phyloP scores from a whole-genome alignment of 2,888 invertebrate genomes.

The Eledone cirrhosa region DNA sequence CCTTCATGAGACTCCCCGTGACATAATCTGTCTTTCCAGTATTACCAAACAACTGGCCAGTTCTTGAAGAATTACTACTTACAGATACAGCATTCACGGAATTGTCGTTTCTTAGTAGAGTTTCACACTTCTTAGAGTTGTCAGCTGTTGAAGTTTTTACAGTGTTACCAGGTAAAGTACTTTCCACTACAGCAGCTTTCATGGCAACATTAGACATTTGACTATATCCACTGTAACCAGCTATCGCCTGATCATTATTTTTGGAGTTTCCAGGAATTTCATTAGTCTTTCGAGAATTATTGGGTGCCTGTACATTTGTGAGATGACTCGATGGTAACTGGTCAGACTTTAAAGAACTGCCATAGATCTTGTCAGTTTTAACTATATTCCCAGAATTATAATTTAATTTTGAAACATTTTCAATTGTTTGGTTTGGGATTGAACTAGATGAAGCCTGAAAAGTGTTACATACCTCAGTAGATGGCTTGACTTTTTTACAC shows the following conservation, averaged over 20 bases:
- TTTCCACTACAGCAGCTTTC: too few species aligned
- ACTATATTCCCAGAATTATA: neutral
- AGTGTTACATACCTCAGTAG: too few species aligned
- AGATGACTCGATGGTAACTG: slow-evolving; percentile 10
- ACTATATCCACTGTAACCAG: too few species aligned
- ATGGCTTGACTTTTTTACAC: too few species aligned
- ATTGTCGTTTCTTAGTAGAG: too few species aligned
- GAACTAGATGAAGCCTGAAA: too few species aligned
- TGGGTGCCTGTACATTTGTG: neutral
- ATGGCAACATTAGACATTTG: too few species aligned
- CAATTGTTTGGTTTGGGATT: neutral
- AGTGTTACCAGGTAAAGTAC: too few species aligned
- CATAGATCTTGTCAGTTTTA: neutral
- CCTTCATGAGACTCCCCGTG: neutral
- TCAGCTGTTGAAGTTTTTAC: too few species aligned
- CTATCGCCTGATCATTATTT: too few species aligned
- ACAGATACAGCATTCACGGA: neutral
- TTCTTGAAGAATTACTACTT: slow-evolving; percentile 1
- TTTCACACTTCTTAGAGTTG: too few species aligned
- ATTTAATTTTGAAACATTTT: neutral
- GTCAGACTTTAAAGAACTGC: slow-evolving; percentile 14
- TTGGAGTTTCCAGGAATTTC: slow-evolving; percentile 3
- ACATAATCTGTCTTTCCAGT: slow-evolving; percentile 16
- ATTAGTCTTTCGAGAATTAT: slow-evolving; percentile 6
- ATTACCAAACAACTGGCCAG: neutral